Evolutionary conservation across 1,140 invertebrate genomes (phyloP).

Genomic region (Leguminivora glycinivorella): DNA sequence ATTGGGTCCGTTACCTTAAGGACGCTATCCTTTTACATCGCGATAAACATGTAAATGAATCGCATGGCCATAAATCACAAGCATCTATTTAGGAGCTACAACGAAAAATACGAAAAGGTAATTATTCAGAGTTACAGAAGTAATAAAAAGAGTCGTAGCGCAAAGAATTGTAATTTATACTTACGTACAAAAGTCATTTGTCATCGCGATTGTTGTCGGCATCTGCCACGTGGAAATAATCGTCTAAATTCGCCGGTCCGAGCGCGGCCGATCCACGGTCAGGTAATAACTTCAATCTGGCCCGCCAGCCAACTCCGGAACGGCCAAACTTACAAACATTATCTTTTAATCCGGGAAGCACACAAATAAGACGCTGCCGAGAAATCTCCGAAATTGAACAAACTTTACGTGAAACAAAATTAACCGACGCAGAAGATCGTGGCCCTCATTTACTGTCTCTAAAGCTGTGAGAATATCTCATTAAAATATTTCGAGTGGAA

Average conservation of each 20-base stretch:
- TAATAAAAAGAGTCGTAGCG: slow-evolving; percentile 25
- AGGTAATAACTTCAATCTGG: slow-evolving; percentile 74
- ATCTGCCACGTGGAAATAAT: slow-evolving; percentile 67
- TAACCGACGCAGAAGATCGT: slow-evolving; percentile 56
- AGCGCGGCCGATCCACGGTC: slow-evolving; percentile 44
- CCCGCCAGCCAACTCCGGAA: slow-evolving; percentile 57
- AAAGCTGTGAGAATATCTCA: slow-evolving; percentile 66
- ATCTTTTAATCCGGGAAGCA: slow-evolving; percentile 61
- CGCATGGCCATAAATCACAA: slow-evolving; percentile 1
- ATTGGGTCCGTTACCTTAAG: too few species aligned
- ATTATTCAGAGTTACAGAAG: slow-evolving; percentile 26
- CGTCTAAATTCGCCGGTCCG: slow-evolving; percentile 53
- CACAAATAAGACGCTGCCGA: slow-evolving; percentile 56
- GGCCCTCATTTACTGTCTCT: slow-evolving; percentile 48
- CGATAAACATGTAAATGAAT: slow-evolving; percentile 4
- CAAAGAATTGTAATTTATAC: slow-evolving; percentile 50
- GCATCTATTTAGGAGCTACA: neutral
- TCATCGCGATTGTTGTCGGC: slow-evolving; percentile 63
- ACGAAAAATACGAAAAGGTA: slow-evolving; percentile 14
- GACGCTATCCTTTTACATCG: neutral
- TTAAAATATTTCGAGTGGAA: slow-evolving; percentile 64
- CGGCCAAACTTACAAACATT: slow-evolving; percentile 65
- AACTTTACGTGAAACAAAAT: slow-evolving; percentile 56
- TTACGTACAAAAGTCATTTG: slow-evolving; percentile 54
- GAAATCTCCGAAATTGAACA: slow-evolving; percentile 49